phyloP scores from a whole-genome alignment of 2,113 vertebrate species.

The Gnathonemus longibarbis region DNA sequence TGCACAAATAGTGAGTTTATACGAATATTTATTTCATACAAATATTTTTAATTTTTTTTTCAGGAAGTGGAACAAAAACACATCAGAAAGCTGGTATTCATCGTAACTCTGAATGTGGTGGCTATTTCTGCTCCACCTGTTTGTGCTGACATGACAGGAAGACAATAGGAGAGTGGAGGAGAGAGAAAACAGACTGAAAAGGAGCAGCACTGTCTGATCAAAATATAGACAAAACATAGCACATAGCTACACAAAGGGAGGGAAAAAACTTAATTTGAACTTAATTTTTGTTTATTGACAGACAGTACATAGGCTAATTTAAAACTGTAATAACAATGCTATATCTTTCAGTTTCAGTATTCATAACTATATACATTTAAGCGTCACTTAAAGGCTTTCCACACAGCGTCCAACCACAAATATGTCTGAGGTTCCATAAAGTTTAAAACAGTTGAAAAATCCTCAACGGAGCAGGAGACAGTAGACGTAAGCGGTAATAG shows the following conservation, averaged over 20 bases:
- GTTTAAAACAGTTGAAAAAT: background rate
- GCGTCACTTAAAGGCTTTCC: background rate
- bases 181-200: background rate
- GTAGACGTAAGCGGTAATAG: background rate
- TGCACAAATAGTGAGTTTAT: background rate
- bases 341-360: background rate
- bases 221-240: background rate
- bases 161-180: background rate
- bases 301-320: background rate
- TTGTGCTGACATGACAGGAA: background rate
- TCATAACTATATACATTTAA: background rate
- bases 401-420: background rate
- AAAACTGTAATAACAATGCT: background rate
- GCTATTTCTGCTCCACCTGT: background rate
- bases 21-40: background rate
- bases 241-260: background rate
- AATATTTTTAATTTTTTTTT: background rate
- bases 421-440: background rate
- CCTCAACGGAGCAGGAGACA: background rate
- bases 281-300: background rate
- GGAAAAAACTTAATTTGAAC: background rate
- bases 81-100: background rate
- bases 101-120: background rate
- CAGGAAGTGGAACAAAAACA: background rate
- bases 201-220: background rate